Evolutionary conservation across 2,113 vertebrate genomes (phyloP).

Genomic region (Cheirogaleus medius): DNA sequence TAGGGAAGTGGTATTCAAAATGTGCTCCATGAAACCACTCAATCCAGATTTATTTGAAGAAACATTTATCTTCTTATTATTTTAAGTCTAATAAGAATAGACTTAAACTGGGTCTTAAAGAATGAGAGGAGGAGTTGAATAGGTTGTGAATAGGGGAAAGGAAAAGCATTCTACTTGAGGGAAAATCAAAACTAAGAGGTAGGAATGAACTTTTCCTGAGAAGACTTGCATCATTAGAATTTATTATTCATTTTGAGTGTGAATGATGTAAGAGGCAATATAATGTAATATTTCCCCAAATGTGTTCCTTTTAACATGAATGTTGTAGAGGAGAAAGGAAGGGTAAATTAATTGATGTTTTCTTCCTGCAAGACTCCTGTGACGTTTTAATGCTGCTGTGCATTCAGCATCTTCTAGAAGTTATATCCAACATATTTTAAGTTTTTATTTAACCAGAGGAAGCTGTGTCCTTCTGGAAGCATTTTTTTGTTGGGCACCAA

Average conservation of each 20-base stretch:
- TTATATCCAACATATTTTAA: not conserved
- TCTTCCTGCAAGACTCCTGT: not conserved
- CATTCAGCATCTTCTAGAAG: not conserved
- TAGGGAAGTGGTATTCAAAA: not conserved
- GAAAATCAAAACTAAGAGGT: not conserved
- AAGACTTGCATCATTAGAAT: not conserved
- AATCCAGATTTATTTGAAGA: slow-evolving; percentile 30
- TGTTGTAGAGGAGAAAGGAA: not conserved
- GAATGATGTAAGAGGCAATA: not conserved
- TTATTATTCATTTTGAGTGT: not conserved
- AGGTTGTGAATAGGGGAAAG: not conserved
- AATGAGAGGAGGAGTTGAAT: not conserved
- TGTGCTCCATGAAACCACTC: not conserved
- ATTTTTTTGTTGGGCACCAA: not conserved
- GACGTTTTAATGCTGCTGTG: not conserved
- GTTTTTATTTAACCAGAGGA: not conserved
- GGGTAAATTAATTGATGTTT: not conserved
- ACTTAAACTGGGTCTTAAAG: not conserved
- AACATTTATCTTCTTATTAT: not conserved
- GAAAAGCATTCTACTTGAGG: not conserved
- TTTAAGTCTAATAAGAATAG: not conserved
- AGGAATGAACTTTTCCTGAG: not conserved
- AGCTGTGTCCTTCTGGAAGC: not conserved
- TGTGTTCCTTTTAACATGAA: not conserved
- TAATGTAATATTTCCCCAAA: not conserved